These are phyloP conservation scores for Pachyramphus minor DNA, from an alignment of 2,113 vertebrate species.

Conservation along the genomic window DNA sequence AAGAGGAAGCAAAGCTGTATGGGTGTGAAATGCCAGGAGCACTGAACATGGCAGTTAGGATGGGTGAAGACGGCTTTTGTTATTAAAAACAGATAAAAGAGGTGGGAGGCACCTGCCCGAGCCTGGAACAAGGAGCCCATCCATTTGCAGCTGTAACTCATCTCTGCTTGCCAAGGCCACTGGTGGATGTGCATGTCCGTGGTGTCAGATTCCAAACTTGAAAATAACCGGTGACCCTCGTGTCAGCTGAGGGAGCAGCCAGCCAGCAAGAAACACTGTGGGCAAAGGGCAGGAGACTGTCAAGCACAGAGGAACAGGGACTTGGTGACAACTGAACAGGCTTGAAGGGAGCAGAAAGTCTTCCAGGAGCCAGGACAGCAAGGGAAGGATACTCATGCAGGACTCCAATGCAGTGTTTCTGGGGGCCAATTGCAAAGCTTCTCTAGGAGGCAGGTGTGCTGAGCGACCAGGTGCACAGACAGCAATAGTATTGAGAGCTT, in stretches of 20 bases:
- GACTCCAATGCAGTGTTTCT: background rate
- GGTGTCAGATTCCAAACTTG: background rate
- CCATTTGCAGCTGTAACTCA: background rate
- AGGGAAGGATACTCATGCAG: background rate
- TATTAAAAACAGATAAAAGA: background rate
- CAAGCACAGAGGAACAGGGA: background rate
- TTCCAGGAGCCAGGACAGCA: fast-evolving
- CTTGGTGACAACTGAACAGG: background rate
- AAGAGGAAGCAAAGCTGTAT: background rate
- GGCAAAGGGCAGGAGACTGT: fast-evolving
- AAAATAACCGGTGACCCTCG: fast-evolving
- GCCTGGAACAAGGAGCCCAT: background rate
- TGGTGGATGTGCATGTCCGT: fast-evolving
- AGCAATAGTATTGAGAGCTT: background rate
- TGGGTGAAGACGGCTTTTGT: background rate
- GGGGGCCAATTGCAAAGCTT: background rate
- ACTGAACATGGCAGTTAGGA: background rate
- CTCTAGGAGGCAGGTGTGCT: background rate
- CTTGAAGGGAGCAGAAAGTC: fast-evolving
- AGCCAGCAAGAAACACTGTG: fast-evolving
- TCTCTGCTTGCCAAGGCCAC: fast-evolving
- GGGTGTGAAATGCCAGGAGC: background rate
- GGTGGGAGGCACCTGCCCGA: background rate
- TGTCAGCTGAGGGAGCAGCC: background rate
- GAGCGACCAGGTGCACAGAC: background rate